These are phyloP conservation scores for Formica selysi DNA, from an alignment of 1,140 invertebrate genomes.

Conservation along the genomic window DNA sequence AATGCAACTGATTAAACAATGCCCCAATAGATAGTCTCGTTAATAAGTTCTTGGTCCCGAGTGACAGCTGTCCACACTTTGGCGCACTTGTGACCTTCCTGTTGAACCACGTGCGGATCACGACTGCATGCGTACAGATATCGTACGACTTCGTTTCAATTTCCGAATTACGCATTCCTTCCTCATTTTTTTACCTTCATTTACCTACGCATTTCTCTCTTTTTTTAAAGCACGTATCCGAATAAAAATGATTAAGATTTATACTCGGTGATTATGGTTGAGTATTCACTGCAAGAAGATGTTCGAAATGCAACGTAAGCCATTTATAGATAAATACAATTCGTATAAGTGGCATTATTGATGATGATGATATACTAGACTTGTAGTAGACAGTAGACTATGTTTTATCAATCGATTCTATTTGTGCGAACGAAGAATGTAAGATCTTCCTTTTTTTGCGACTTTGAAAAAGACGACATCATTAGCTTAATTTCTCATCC, in stretches of 20 bases:
- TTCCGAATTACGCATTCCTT: background rate
- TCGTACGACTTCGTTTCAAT: background rate
- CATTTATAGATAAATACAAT: background rate
- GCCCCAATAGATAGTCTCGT: constrained; percentile 38
- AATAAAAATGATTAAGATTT: background rate
- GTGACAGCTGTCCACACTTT: constrained; percentile 76
- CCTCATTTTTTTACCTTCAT: background rate
- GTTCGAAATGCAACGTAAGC: background rate
- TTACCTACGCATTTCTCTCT: background rate
- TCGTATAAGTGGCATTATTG: background rate
- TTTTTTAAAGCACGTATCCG: background rate
- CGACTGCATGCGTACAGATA: background rate
- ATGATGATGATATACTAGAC: too few relatives aligned
- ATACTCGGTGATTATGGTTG: background rate
- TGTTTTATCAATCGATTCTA: background rate
- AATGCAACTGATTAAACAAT: constrained; percentile 74
- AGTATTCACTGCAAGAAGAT: background rate
- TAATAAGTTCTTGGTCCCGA: constrained; percentile 68
- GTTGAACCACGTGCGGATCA: constrained; percentile 15
- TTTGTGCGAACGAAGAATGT: too few relatives aligned
- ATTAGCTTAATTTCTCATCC: background rate
- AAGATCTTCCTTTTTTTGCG: too few relatives aligned
- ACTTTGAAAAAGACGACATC: background rate
- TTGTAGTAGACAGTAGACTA: background rate
- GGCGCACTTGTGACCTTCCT: constrained; percentile 77